Evolutionary conservation across 1,140 invertebrate genomes (phyloP).

Genomic region (Lepidurus couesii): DNA sequence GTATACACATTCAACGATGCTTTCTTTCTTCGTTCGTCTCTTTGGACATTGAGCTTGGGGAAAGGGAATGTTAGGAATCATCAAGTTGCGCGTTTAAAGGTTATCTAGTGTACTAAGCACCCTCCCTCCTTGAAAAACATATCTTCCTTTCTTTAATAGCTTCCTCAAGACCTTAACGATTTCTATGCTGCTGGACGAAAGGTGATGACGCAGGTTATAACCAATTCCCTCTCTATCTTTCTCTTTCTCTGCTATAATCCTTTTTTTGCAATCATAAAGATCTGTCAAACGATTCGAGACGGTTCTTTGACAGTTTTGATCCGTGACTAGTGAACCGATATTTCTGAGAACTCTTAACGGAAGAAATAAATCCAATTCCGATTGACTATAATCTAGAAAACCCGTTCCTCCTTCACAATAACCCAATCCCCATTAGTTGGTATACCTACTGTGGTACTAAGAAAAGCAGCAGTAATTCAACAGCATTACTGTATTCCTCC

Average conservation of each 20-base stretch:
- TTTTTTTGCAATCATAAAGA: neutral
- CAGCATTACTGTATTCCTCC: neutral
- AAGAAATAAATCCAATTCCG: neutral
- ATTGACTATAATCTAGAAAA: neutral
- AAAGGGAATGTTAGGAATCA: neutral
- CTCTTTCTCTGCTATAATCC: neutral
- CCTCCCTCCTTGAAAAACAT: neutral
- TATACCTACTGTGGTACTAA: no score
- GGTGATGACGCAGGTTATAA: neutral
- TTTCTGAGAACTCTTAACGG: neutral
- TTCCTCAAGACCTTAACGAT: neutral
- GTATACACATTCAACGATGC: neutral
- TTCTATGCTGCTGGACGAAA: neutral
- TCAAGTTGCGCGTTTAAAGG: neutral
- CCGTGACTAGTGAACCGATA: neutral
- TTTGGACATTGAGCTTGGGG: neutral
- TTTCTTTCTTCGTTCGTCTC: neutral
- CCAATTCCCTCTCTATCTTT: neutral
- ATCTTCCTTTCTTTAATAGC: neutral
- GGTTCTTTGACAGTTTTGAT: neutral
- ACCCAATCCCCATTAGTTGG: neutral
- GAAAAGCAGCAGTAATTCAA: neutral
- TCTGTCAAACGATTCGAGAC: neutral
- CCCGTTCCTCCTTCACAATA: neutral
- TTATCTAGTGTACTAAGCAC: neutral